Evolutionary conservation across 2,888 invertebrate species (phyloP).

Genomic region (Ferdinandea cuprea): DNA sequence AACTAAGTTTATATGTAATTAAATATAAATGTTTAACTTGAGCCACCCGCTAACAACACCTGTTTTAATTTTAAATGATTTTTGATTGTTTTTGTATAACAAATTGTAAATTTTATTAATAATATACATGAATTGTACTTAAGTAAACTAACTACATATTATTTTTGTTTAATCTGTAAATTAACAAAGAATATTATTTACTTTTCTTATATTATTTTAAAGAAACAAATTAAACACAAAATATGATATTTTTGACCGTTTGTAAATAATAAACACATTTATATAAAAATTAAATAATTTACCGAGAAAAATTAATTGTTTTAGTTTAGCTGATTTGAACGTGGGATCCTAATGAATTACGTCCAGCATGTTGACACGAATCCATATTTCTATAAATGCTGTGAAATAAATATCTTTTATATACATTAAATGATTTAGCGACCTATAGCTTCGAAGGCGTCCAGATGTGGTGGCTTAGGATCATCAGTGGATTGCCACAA

Average conservation of each 20-base stretch:
- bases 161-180: constrained; percentile 49
- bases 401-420: no score
- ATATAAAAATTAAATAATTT: constrained; percentile 47
- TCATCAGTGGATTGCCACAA: no score
- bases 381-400: no score
- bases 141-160: constrained; percentile 55
- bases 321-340: no score
- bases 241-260: constrained; percentile 39
- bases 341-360: no score
- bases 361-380: no score
- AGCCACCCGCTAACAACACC: constrained; percentile 34
- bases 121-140: constrained; percentile 17
- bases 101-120: constrained; percentile 60
- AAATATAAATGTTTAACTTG: constrained; percentile 20
- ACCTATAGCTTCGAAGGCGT: no score
- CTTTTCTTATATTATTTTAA: constrained; percentile 28
- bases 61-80: constrained; percentile 23
- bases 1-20: constrained; percentile 46
- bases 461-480: no score
- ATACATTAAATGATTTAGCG: no score
- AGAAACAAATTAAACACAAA: constrained; percentile 4
- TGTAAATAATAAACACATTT: constrained; percentile 63
- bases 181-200: constrained; percentile 60
- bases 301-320: constrained; percentile 9
- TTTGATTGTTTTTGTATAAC: constrained; percentile 45